Evolutionary conservation across 2,797 vertebrate genomes (phyloP).

Genomic region (Myripristis jacobus): DNA sequence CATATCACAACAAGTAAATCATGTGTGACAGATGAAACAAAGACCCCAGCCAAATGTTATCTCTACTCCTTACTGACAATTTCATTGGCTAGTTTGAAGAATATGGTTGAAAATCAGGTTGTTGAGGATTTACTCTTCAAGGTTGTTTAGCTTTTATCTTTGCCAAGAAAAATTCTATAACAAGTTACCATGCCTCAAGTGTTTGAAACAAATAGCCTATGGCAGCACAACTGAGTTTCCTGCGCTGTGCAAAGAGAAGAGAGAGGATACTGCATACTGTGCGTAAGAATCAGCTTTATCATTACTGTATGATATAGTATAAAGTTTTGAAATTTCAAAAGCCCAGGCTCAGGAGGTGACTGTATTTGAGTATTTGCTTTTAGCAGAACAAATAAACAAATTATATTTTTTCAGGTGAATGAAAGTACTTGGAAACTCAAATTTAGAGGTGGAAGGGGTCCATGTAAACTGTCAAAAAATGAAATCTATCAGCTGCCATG

Average conservation of each 20-base stretch:
- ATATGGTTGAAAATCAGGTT: neutral
- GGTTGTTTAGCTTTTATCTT: neutral
- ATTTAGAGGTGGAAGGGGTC: too few species aligned
- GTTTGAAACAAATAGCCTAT: neutral
- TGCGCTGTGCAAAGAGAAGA: neutral
- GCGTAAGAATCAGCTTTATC: too few species aligned
- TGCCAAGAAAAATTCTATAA: neutral
- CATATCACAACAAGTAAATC: slow-evolving; percentile 28
- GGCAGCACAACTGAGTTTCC: neutral
- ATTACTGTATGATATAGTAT: too few species aligned
- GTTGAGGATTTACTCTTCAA: too few species aligned
- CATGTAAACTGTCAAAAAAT: too few species aligned
- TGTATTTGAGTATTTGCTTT: too few species aligned
- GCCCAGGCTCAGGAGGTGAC: too few species aligned
- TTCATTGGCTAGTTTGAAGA: slow-evolving; percentile 15
- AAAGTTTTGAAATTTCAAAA: too few species aligned
- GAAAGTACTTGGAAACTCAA: too few species aligned
- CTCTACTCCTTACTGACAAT: slow-evolving; percentile 20
- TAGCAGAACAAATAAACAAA: too few species aligned
- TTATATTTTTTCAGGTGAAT: too few species aligned
- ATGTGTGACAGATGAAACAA: slow-evolving; percentile 8
- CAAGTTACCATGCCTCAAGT: neutral
- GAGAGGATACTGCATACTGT: neutral
- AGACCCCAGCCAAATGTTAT: slow-evolving; percentile 3
- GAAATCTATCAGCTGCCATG: too few species aligned